Evolutionary conservation across 35 echinoderm and acorn worm genomes (phyloP).

Genomic region (Lytechinus variegatus): DNA sequence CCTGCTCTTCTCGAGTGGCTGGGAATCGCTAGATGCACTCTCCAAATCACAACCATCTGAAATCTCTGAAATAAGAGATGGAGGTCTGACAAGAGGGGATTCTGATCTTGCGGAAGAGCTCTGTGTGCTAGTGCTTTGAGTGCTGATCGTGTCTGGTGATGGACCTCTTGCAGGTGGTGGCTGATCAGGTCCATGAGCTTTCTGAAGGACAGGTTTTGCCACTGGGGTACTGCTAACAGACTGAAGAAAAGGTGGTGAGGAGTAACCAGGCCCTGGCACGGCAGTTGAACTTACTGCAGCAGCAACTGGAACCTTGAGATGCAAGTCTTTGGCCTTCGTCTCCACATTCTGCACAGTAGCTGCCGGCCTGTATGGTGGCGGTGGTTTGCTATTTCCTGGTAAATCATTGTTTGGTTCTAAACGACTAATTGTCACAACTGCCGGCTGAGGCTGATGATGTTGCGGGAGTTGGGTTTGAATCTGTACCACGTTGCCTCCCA

Average conservation of each 20-base stretch:
- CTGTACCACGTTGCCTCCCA: constrained; percentile 52
- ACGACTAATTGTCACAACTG: constrained; percentile 52
- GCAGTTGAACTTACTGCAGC: constrained; percentile 87
- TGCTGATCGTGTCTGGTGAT: constrained; percentile 93
- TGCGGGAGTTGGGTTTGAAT: constrained; percentile 54
- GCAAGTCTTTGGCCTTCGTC: constrained; percentile 27
- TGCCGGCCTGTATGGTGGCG: constrained; percentile 79
- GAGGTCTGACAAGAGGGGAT: constrained; percentile 60
- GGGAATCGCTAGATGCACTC: constrained; percentile 54
- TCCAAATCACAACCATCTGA: constrained; percentile 71
- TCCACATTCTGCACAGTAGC: constrained; percentile 27
- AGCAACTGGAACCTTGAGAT: constrained; percentile 70
- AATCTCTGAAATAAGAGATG: constrained; percentile 81
- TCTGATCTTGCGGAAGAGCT: constrained; percentile 67
- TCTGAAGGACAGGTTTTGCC: constrained; percentile 91
- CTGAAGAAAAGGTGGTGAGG: constrained; percentile 62
- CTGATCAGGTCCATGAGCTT: constrained; percentile 91
- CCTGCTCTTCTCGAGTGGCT: constrained; percentile 65
- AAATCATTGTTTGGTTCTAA: not conserved
- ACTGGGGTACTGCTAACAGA: constrained; percentile 79
- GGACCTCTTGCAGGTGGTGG: constrained; percentile 71
- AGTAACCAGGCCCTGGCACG: constrained; percentile 57
- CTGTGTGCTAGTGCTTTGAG: constrained; percentile 72
- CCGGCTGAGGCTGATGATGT: constrained; percentile 45
- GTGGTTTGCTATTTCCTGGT: constrained; percentile 27